A percentile compares a stretch with the other conserved stretches of the same genome.
These are phyloP conservation scores for Hydrocynus forskahlii DNA, from an alignment of 2,797 vertebrate genomes.

Conservation along the genomic window DNA sequence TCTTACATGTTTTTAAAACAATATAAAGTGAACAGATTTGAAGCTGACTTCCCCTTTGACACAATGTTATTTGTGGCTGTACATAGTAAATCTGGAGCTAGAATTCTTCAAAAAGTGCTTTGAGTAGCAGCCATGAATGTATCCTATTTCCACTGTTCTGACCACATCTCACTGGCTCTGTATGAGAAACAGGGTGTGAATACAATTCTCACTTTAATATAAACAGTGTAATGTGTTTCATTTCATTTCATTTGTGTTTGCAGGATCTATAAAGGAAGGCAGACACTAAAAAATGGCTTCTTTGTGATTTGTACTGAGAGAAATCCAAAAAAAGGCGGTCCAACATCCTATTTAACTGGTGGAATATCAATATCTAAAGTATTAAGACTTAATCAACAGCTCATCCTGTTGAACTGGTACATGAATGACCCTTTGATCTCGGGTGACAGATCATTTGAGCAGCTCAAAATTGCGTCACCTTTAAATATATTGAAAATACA, in stretches of 20 bases:
- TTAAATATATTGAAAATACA: background rate
- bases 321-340: background rate
- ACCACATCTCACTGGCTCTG: background rate
- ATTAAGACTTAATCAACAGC: background rate
- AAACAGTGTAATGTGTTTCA: background rate
- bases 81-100: background rate
- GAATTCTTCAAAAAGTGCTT: background rate
- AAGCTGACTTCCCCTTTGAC: background rate
- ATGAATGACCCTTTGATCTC: background rate
- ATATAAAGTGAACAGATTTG: background rate
- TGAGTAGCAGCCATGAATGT: background rate
- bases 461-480: background rate
- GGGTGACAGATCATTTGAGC: background rate
- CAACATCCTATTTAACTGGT: no score
- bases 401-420: background rate
- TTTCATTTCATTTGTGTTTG: background rate
- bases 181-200: background rate
- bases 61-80: background rate
- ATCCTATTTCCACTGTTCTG: background rate
- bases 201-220: background rate
- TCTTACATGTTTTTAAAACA: background rate
- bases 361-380: background rate
- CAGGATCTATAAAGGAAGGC: background rate
- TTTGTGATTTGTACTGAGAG: background rate
- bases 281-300: background rate